Evolutionary conservation across 1,140 invertebrate species (phyloP), one percentile per base, ranked within the genome.

Genomic region (Zaprionus gabonicus): DNA sequence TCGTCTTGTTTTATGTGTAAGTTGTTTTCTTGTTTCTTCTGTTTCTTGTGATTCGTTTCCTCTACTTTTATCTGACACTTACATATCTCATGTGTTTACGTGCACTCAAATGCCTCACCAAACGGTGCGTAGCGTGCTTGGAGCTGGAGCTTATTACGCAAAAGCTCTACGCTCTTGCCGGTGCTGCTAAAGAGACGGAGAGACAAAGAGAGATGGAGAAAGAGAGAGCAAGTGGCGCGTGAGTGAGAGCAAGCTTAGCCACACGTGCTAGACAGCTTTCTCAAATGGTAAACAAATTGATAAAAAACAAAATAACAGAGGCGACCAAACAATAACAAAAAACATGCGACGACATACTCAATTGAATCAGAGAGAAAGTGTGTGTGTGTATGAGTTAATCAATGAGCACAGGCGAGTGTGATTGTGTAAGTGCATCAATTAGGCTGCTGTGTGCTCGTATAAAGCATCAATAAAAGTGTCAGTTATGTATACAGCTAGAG

Each of bases 131-230:
- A 66, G 80, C 72, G 82, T 86, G 82, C 83, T 80, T 78, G 53
- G 53, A 23, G 23, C 44, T 62, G 38, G 49, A 79, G 77, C 80
- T 86, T 74, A 57, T 17, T 23, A 53, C 28, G 44, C 44, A 73
- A 86, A 86, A 87, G 83, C 77, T 86, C 56, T 56, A 60, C 74
- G 80, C 80, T 80, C 71, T 76, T 80, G 66, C 59, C 64, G 82
- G 82, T 85, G 82, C 79, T 86, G 80, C 79, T 85, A 79, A 69
- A 85, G 82, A 85, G 80, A 76, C 58, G 38, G 44, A 64, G 49
- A 74, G 41, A 65, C 36, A 53, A 12, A 27, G 23, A 71, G 41
- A 76, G 69, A 66, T 56, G 51, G 49, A 31, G 55, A 58, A 55
- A 59, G 62, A 59, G 56, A 36, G 56, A 59, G 55, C 17, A 27